phyloP scores from a whole-genome alignment of 2,113 vertebrate species.

The Rhegmatorhina hoffmannsi region DNA sequence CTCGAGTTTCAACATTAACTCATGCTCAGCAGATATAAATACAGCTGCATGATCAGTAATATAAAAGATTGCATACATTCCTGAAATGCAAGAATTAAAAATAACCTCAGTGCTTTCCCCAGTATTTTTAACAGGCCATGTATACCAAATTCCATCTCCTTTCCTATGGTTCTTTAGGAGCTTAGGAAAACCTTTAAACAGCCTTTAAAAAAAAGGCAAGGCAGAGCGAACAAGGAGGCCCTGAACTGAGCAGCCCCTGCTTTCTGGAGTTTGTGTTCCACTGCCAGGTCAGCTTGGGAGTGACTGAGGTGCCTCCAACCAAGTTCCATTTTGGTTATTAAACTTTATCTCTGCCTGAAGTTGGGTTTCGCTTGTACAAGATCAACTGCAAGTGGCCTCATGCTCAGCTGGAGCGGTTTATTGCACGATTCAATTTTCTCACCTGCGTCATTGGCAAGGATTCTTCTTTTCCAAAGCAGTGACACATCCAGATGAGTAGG shows the following conservation, averaged over 20 bases:
- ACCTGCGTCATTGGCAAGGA: not conserved
- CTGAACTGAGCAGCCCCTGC: fast-evolving
- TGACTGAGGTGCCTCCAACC: too few species aligned
- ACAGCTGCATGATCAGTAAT: not conserved
- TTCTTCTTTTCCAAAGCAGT: not conserved
- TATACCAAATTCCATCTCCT: not conserved
- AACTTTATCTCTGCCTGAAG: not conserved
- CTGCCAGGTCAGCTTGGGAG: not conserved
- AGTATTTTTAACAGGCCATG: not conserved
- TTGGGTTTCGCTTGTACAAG: not conserved
- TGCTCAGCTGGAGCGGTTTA: not conserved
- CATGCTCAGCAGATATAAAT: not conserved
- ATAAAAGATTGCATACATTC: not conserved
- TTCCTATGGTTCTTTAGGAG: not conserved
- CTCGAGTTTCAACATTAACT: not conserved
- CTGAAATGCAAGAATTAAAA: not conserved
- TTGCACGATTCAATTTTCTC: not conserved
- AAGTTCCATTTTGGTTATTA: not conserved
- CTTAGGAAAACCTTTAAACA: not conserved
- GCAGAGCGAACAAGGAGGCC: fast-evolving
- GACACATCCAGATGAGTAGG: not conserved
- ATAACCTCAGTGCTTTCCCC: not conserved
- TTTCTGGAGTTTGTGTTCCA: not conserved
- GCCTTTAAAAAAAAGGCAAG: not conserved
- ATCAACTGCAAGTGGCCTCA: not conserved